These are phyloP conservation scores for Megaleporinus macrocephalus DNA, from an alignment of 2,113 vertebrate genomes.

Conservation along the genomic window DNA sequence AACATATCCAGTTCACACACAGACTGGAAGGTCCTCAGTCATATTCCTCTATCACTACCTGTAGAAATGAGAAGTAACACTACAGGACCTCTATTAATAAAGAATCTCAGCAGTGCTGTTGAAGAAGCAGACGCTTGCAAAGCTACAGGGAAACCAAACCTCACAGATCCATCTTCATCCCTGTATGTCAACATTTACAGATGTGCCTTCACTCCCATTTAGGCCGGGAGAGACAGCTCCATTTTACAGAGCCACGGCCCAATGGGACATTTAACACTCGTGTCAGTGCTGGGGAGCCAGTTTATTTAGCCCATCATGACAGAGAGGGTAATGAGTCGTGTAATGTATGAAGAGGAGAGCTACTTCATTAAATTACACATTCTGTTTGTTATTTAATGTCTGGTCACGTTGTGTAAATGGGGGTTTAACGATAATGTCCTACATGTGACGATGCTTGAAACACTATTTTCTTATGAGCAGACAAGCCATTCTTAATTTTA, in stretches of 20 bases:
- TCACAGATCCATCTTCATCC: conserved; percentile 36
- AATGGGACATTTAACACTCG: conserved; percentile 26
- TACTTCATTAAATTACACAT: conserved; percentile 37
- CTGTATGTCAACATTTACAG: conserved; percentile 19
- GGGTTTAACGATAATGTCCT: background rate
- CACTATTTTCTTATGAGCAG: background rate
- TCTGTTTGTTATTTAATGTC: conserved; percentile 11
- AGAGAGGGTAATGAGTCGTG: conserved; percentile 42
- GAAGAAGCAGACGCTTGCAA: background rate
- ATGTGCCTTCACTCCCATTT: conserved; percentile 34
- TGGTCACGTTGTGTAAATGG: conserved; percentile 4
- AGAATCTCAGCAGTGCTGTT: background rate
- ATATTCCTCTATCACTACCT: background rate
- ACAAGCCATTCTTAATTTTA: background rate
- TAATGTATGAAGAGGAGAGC: conserved; percentile 11
- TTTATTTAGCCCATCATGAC: conserved; percentile 36
- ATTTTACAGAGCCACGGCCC: conserved; percentile 20
- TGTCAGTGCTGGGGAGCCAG: conserved; percentile 3
- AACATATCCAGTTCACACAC: too few relatives aligned
- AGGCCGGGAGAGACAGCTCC: conserved; percentile 14
- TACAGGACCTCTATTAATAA: background rate
- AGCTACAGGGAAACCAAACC: conserved; percentile 14
- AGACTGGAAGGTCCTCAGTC: too few relatives aligned
- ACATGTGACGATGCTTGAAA: background rate
- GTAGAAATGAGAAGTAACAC: background rate